Percentiles rank a stretch among this genome's conserved stretches.
Evolutionary conservation across 1,140 invertebrate genomes (phyloP).

Genomic region (Nylanderia fulva): DNA sequence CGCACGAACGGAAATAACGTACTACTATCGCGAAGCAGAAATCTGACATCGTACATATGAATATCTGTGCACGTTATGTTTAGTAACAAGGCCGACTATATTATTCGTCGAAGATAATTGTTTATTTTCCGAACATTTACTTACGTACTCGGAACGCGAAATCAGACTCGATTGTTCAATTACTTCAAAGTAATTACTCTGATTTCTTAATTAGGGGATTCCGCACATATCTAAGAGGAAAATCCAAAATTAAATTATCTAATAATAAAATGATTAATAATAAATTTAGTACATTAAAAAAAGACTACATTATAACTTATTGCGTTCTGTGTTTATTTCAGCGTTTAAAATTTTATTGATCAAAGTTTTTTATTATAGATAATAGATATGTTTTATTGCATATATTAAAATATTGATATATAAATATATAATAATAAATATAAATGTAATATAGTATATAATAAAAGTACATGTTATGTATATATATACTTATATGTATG

Average conservation of each 20-base stretch:
- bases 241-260: conserved; percentile 7
- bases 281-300: neutral
- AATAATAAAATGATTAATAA: neutral
- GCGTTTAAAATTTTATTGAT: neutral
- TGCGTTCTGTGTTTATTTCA: neutral
- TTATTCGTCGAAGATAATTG: conserved; percentile 50
- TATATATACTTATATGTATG: neutral
- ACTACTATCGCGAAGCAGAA: neutral
- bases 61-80: conserved; percentile 1
- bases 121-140: conserved; percentile 34
- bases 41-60: conserved; percentile 4
- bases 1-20: conserved; percentile 42
- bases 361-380: neutral
- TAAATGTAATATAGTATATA: no score
- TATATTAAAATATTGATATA: neutral
- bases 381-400: neutral
- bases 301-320: neutral
- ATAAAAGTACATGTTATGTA: no score
- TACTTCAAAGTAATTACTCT: neutral
- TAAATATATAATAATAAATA: neutral
- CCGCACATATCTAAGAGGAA: neutral
- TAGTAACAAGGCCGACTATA: conserved; percentile 3
- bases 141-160: neutral
- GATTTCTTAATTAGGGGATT: neutral
- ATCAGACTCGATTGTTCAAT: conserved; percentile 6